Evolutionary conservation across 2,888 invertebrate species (phyloP).

Genomic region (Amblyjoppa proteus): DNA sequence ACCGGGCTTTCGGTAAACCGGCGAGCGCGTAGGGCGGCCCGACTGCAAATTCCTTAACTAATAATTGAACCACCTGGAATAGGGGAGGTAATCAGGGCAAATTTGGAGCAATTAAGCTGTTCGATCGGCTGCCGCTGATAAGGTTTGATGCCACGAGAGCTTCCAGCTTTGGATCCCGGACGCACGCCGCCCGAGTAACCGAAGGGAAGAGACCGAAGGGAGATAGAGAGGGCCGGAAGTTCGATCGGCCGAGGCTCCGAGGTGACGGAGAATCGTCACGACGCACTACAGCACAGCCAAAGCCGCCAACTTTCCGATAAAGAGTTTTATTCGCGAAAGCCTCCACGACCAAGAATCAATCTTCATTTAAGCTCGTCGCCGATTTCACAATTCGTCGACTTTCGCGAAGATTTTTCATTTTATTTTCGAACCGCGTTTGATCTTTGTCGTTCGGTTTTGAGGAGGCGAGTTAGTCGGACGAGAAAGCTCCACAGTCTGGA

Average conservation of each 20-base stretch:
- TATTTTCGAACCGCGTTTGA: neutral
- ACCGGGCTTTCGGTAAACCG: conserved; percentile 46
- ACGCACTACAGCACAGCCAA: neutral
- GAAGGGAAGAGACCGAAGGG: neutral
- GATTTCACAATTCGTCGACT: neutral
- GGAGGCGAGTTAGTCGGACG: too few species aligned
- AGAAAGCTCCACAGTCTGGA: too few species aligned
- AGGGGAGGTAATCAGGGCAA: conserved; percentile 58
- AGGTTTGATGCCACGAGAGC: conserved; percentile 44
- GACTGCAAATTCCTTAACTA: conserved; percentile 56
- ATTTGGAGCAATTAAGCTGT: conserved; percentile 63
- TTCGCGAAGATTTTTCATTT: neutral
- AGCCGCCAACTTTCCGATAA: neutral
- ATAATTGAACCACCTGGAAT: conserved; percentile 66
- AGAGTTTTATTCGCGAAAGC: conserved; percentile 19
- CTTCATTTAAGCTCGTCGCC: conserved; percentile 1
- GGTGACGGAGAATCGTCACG: neutral
- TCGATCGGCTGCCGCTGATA: conserved; percentile 43
- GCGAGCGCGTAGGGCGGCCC: conserved; percentile 24
- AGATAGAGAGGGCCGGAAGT: neutral
- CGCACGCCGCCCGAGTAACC: neutral
- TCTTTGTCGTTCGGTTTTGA: neutral
- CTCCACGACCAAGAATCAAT: conserved; percentile 13
- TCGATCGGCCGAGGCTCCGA: neutral
- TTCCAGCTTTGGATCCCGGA: conserved; percentile 11